These are phyloP conservation scores for Percina caprodes DNA, from an alignment of 2,113 vertebrate species.

Conservation along the genomic window DNA sequence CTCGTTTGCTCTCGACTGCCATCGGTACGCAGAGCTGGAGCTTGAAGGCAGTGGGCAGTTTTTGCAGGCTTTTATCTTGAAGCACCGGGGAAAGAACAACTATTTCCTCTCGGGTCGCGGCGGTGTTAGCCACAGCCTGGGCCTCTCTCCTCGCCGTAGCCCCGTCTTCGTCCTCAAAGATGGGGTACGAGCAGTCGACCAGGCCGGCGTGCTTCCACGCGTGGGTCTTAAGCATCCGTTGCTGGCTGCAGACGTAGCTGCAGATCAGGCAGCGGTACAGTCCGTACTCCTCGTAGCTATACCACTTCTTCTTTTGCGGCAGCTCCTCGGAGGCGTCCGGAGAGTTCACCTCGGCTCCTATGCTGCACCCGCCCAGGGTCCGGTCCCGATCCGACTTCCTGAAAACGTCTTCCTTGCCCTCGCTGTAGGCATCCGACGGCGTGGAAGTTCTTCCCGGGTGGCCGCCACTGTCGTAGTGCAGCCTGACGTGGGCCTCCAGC, in stretches of 20 bases:
- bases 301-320: slow-evolving; percentile 89
- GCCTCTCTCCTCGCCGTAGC: slow-evolving; percentile 70
- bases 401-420: slow-evolving; percentile 29
- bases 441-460: slow-evolving; percentile 29
- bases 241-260: slow-evolving; percentile 97
- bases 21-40: slow-evolving; percentile 85
- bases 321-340: slow-evolving; percentile 55
- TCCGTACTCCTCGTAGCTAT: slow-evolving; percentile 92
- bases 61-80: slow-evolving; percentile 73
- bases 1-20: slow-evolving; percentile 61
- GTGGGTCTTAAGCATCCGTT: slow-evolving; percentile 97
- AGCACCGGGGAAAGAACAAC: slow-evolving; percentile 86
- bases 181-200: slow-evolving; percentile 96
- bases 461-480: slow-evolving; percentile 81
- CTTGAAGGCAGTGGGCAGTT: slow-evolving; percentile 80
- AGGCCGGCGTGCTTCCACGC: slow-evolving; percentile 98
- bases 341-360: neutral
- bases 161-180: slow-evolving; percentile 93
- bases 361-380: neutral
- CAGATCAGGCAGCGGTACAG: slow-evolving; percentile 97
- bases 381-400: slow-evolving; percentile 4
- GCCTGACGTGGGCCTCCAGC: slow-evolving; percentile 91
- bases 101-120: slow-evolving; percentile 79
- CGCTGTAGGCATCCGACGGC: slow-evolving; percentile 26
- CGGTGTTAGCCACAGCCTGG: slow-evolving; percentile 17